Evolutionary conservation across 2,113 vertebrate genomes (phyloP), one percentile per base, ranked within the genome.

Genomic region (Camelus dromedarius): DNA sequence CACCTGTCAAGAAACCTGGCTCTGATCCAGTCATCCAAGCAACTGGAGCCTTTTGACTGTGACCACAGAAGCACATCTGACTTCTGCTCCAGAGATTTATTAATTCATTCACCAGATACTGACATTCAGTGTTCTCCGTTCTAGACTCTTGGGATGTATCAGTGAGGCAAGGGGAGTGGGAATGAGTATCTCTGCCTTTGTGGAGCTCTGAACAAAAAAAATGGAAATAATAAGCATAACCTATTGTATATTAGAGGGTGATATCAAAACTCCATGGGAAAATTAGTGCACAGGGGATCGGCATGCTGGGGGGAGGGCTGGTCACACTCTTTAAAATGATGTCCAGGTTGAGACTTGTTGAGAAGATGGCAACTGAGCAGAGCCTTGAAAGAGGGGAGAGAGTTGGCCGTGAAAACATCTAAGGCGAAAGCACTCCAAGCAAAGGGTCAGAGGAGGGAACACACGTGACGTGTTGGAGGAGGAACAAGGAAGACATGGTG

Each of bases 151-250:
- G 26, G 52, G 52, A 32, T 72, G 26, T 32, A 28, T 15, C 7
- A 66, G 81, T 10, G 28, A 32, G 26, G 26, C 0, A 0, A 28
- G n/a, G 52, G 7, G 1, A 32, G 38, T 15, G 28, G 28, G 12
- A 88, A 15, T 0, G 4, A 85, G 62, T 15, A 56, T 58, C 28
- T 35, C 18, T 72, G 83, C 12, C 19, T 5, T 46, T 46, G 26
- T n/a, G 20, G 69, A 88, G 28, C 28, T 88, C 28, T 58, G 46
- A 12, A 46, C 8, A 73, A 5, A 46, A 87, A 72, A n/a, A 58
- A 4, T 3, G 58, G 19, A 88, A 73, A 88, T 32, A 72, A 87
- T 56, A 32, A 50, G 10, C 8, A 16, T 60, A 16, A 32, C 72
- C 22, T 46, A 32, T 35, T 73, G 28, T 42, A 58, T 32, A 70